Percentiles rank a stretch among this genome's conserved stretches.
phyloP scores from a whole-genome alignment of 1,140 invertebrate genomes.

The Penaeus japonicus region DNA sequence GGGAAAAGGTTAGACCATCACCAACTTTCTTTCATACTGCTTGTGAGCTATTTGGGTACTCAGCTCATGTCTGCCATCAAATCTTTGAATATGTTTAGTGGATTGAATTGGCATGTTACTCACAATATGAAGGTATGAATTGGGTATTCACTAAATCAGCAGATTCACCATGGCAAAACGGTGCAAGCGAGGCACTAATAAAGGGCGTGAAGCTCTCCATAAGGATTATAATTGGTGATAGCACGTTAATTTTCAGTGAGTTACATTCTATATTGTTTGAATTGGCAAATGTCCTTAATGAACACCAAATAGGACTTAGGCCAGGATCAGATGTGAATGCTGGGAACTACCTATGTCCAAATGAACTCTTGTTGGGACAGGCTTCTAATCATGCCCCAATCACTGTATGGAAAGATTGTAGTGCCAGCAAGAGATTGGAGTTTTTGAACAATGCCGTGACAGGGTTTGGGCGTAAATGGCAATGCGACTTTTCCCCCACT shows the following conservation, averaged over 20 bases:
- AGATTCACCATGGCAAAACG: slow-evolving; percentile 15
- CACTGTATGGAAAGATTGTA: background rate
- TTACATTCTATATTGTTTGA: slow-evolving; percentile 15
- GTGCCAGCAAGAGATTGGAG: background rate
- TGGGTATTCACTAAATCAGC: slow-evolving; percentile 14
- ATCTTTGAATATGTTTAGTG: no score
- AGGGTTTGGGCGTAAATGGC: no score
- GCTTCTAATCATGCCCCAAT: background rate
- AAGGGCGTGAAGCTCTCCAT: background rate
- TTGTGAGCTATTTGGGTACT: no score
- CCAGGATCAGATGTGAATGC: background rate
- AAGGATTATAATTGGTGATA: background rate
- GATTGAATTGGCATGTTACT: no score
- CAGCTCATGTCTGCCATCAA: no score
- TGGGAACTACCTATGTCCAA: slow-evolving; percentile 11
- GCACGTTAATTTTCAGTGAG: background rate
- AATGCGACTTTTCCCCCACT: no score
- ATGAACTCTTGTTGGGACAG: background rate
- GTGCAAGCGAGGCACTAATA: background rate
- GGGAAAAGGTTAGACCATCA: no score
- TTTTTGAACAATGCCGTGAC: no score
- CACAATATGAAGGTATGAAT: background rate
- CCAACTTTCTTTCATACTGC: no score
- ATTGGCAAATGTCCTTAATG: slow-evolving; percentile 14
- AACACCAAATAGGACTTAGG: background rate